phyloP scores from a whole-genome alignment of 1,140 invertebrate species.

The Diplogasteroides magnus region DNA sequence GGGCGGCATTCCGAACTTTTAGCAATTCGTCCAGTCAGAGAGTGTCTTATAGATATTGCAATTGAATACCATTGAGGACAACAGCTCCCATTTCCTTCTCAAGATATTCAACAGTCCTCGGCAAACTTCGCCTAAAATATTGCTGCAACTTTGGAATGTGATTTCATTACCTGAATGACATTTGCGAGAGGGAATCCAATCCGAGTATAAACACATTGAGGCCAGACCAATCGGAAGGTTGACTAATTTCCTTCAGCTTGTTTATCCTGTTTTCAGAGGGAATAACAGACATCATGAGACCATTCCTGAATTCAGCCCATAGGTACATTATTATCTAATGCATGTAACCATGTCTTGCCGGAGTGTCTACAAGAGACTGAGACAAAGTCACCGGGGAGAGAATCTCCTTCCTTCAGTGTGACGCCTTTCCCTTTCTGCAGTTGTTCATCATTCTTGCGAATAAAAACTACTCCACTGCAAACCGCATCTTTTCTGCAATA shows the following conservation, averaged over 20 bases:
- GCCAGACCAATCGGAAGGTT: slow-evolving; percentile 60
- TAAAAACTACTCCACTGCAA: not conserved
- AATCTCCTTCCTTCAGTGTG: not conserved
- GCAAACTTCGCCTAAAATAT: slow-evolving; percentile 71
- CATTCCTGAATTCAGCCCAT: not conserved
- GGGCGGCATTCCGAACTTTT: too few relatives aligned
- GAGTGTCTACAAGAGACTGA: not conserved
- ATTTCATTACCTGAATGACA: slow-evolving; percentile 69
- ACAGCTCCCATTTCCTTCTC: slow-evolving; percentile 65
- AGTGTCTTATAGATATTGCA: too few relatives aligned
- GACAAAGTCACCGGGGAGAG: not conserved
- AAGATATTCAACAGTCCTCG: slow-evolving; percentile 73
- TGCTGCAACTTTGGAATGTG: too few relatives aligned
- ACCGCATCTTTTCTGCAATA: slow-evolving; percentile 8
- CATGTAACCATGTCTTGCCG: not conserved
- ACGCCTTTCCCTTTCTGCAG: not conserved
- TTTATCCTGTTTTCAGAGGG: slow-evolving; percentile 57
- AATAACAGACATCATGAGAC: slow-evolving; percentile 14
- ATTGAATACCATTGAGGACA: slow-evolving; percentile 46
- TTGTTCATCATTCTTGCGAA: not conserved
- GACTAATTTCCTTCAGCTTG: slow-evolving; percentile 59
- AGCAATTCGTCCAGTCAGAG: too few relatives aligned
- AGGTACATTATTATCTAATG: too few relatives aligned
- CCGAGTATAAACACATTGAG: slow-evolving; percentile 81
- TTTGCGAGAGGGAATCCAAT: slow-evolving; percentile 80